Evolutionary conservation across 2,113 vertebrate genomes (phyloP), one percentile per base, ranked within the genome.

Genomic region (Microcebus lehilahytsara): DNA sequence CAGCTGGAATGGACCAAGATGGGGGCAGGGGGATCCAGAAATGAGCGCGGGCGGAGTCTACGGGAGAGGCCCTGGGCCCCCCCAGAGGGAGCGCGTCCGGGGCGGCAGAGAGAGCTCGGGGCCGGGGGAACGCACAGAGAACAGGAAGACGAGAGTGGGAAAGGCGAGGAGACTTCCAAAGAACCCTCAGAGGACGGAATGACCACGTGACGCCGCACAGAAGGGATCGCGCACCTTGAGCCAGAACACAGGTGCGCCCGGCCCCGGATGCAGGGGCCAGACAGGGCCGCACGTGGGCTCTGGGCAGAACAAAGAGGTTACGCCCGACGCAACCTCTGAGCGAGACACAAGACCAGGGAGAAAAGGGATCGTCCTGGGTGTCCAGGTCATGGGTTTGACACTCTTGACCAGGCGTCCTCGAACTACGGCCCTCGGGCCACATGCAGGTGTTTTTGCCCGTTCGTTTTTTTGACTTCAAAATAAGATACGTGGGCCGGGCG

Each of bases 191-290:
- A 10, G n/a, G 40, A 46, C 12, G 6, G 42, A 42, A 42, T 20
- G 8, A 25, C 9, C 16, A 20, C 19, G 56, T 8, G 3, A 19
- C 0, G 1, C 40, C 1, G 9, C 30, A 7, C 2, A 0, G 5
- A 7, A 20, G 34, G 27, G 46, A 9, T 1, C n/a, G 13, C 17
- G 8, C 16, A 1, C 14, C 16, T 14, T 3, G 58, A 25, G 60
- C 7, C 1, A 1, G 62, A 66, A 30, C 30, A 0, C 4, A 10
- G 42, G 60, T 1, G 1, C 2, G n/a, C 2, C 0, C 0, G 22
- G 34, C 37, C 5, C 0, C 0, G 6, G 30, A 22, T 1, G 6
- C 11, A 16, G 17, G 78, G 0, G 2, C 60, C 12, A n/a, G n/a
- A 9, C 14, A 42, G 37, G 53, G 53, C 53, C 17, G 1, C 51